These are phyloP conservation scores for Orgyia antiqua DNA, from an alignment of 2,888 invertebrate species.

Conservation along the genomic window DNA sequence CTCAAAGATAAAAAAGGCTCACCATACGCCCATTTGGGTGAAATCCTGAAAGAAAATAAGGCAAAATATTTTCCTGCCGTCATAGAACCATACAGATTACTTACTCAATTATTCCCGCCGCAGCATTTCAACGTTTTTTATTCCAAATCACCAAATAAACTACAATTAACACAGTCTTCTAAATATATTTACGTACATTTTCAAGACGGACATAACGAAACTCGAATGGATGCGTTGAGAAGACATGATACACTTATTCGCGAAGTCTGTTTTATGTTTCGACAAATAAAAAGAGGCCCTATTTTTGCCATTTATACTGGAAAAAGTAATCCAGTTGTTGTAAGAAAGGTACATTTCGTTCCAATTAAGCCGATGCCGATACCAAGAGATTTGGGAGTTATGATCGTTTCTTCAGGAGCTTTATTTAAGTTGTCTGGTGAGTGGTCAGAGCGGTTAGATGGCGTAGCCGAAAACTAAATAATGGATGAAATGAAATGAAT, in stretches of 20 bases:
- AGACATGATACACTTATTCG: slow-evolving; percentile 48
- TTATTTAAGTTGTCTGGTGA: slow-evolving; percentile 46
- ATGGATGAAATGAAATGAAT: neutral
- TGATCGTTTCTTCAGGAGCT: slow-evolving; percentile 35
- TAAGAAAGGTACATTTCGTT: slow-evolving; percentile 20
- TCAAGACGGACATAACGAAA: slow-evolving; percentile 32
- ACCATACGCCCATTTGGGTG: slow-evolving; percentile 36
- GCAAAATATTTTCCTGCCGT: slow-evolving; percentile 48
- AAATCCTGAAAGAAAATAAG: slow-evolving; percentile 27
- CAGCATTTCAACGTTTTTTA: slow-evolving; percentile 30
- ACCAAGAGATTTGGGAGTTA: slow-evolving; percentile 24
- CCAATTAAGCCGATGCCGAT: slow-evolving; percentile 12
- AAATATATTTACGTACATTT: slow-evolving; percentile 51
- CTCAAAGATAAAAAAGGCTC: slow-evolving; percentile 39
- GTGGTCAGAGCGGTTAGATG: slow-evolving; percentile 5
- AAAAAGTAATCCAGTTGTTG: slow-evolving; percentile 37
- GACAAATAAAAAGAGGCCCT: slow-evolving; percentile 28
- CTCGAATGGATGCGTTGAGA: slow-evolving; percentile 28
- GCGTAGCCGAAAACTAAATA: neutral
- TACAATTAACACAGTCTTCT: slow-evolving; percentile 29
- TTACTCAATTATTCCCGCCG: slow-evolving; percentile 32
- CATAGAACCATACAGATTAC: slow-evolving; percentile 31
- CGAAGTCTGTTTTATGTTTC: slow-evolving; percentile 34
- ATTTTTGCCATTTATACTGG: slow-evolving; percentile 55
- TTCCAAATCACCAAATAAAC: slow-evolving; percentile 24